A percentile compares a stretch with the other conserved stretches of the same genome.
Conservation (phyloP, 2,113 vertebrate species). For the Dissostichus mawsoni region DNA sequence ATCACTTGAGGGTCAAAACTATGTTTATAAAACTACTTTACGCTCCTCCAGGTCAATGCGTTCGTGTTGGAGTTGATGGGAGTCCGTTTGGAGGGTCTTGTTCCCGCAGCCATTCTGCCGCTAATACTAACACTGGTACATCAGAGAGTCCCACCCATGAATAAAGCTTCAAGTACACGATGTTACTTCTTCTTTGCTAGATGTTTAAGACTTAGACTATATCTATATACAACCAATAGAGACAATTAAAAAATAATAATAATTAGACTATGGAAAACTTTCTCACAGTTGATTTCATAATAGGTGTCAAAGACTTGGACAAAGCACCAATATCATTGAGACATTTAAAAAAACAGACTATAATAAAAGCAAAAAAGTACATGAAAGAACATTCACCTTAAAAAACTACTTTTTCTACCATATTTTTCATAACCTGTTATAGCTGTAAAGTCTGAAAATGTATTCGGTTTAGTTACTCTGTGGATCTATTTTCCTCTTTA, state of each 20-base stretch:
- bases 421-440: neutral
- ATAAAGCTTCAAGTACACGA: neutral
- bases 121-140: conserved; percentile 50
- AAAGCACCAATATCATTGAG: too few relatives aligned
- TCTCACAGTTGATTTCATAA: neutral
- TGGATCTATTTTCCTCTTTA: neutral
- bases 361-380: neutral
- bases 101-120: conserved; percentile 54
- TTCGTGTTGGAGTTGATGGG: conserved; percentile 61
- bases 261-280: neutral
- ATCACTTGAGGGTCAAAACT: neutral
- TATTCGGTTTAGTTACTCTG: neutral
- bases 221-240: too few relatives aligned
- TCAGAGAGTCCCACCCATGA: conserved; percentile 47
- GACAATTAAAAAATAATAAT: too few relatives aligned
- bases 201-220: neutral
- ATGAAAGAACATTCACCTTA: neutral
- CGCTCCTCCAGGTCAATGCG: neutral
- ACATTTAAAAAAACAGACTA: too few relatives aligned
- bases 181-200: neutral
- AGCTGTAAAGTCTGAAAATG: neutral
- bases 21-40: conserved; percentile 1
- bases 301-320: too few relatives aligned
- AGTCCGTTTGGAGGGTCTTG: conserved; percentile 46
- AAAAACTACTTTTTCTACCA: neutral